Conservation (phyloP, 2,113 vertebrate genomes). For the Onychostruthus taczanowskii region DNA sequence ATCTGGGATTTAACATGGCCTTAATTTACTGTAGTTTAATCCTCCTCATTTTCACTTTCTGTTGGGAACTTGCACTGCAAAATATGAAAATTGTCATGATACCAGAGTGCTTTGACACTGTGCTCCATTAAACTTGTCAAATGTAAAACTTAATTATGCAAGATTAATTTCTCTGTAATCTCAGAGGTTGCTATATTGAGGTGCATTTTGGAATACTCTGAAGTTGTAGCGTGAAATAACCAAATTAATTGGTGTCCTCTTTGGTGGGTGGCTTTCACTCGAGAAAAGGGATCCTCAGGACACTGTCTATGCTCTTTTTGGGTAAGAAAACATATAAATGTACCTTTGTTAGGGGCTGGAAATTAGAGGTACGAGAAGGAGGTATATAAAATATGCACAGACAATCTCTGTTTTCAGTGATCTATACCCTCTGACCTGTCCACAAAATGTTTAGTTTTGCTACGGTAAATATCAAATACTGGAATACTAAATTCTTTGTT, state of each 20-base stretch:
- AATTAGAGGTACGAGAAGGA: not conserved
- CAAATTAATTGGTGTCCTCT: not conserved
- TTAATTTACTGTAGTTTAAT: constrained; percentile 34
- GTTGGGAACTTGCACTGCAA: not conserved
- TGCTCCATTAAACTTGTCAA: constrained; percentile 1
- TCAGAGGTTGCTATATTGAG: not conserved
- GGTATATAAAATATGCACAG: not conserved
- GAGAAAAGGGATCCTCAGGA: not conserved
- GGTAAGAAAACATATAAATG: not conserved
- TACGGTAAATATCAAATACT: not conserved
- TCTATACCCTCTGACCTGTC: not conserved
- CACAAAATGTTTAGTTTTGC: not conserved
- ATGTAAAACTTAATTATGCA: not conserved
- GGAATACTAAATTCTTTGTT: not conserved
- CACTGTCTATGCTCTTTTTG: not conserved
- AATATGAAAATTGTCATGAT: not conserved
- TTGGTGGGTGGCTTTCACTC: not conserved
- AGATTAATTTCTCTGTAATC: not conserved
- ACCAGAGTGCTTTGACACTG: not conserved
- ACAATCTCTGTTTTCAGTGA: not conserved
- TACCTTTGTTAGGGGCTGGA: not conserved
- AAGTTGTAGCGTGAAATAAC: not conserved
- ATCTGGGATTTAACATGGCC: not conserved
- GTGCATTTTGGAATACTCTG: not conserved
- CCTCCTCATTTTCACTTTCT: constrained; percentile 18